These are phyloP conservation scores for Calephelis virginiensis DNA, from an alignment of 1,140 invertebrate species.

Conservation along the genomic window DNA sequence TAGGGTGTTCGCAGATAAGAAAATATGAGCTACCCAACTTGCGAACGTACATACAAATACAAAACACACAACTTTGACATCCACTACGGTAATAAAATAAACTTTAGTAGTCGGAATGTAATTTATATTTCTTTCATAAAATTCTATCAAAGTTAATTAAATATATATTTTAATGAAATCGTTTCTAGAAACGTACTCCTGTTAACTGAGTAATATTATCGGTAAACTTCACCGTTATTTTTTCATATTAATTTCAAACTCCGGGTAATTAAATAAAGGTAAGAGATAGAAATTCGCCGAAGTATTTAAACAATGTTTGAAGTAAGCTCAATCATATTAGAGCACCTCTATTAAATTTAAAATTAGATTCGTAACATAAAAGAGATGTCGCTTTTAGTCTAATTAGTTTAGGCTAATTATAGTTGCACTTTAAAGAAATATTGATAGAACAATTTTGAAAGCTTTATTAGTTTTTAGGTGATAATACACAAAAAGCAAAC, in stretches of 20 bases:
- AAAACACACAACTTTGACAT: too few relatives aligned
- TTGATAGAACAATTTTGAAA: too few relatives aligned
- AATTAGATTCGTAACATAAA: neutral
- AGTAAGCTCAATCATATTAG: neutral
- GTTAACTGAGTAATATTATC: slow-evolving; percentile 3
- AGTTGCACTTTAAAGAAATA: too few relatives aligned
- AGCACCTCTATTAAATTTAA: neutral
- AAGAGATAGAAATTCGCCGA: neutral
- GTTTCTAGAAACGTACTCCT: neutral
- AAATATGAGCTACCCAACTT: too few relatives aligned
- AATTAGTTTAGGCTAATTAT: too few relatives aligned
- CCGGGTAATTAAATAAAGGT: neutral
- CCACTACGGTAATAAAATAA: too few relatives aligned
- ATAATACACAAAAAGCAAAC: too few relatives aligned
- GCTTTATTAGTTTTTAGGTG: too few relatives aligned
- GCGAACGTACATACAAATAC: too few relatives aligned
- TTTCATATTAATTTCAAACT: slow-evolving; percentile 1
- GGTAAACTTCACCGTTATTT: neutral
- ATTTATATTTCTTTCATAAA: neutral
- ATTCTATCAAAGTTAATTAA: neutral
- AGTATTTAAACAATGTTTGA: slow-evolving; percentile 1
- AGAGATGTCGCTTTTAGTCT: too few relatives aligned
- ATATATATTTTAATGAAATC: neutral
- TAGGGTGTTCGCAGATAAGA: too few relatives aligned
- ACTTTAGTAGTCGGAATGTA: too few relatives aligned